phyloP scores from a whole-genome alignment of 1,140 invertebrate species.

The Diorhabda elongata region DNA sequence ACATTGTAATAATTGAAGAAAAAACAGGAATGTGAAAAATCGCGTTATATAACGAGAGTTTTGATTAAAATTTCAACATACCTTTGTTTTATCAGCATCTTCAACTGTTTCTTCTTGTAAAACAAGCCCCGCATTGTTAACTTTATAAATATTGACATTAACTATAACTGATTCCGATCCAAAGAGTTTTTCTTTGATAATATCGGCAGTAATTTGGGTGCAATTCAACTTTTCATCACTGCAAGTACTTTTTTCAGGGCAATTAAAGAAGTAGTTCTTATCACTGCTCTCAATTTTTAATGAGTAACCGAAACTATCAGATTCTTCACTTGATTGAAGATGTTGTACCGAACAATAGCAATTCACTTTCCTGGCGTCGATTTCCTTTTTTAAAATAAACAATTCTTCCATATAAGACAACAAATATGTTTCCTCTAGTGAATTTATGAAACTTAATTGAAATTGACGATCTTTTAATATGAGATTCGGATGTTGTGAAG shows the following conservation, averaged over 20 bases:
- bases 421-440: conserved; percentile 28
- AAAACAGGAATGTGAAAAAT: too few species aligned
- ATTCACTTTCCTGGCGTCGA: conserved; percentile 22
- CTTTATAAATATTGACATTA: conserved; percentile 19
- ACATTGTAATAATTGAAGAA: too few species aligned
- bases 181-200: conserved; percentile 24
- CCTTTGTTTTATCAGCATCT: too few species aligned
- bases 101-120: too few species aligned
- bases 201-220: conserved; percentile 19
- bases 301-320: conserved; percentile 23
- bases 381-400: conserved; percentile 31
- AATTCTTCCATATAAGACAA: conserved; percentile 25
- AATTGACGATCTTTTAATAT: conserved; percentile 25
- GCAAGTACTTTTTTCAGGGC: conserved; percentile 8
- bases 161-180: conserved; percentile 22
- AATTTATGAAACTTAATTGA: conserved; percentile 29
- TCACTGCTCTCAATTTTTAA: conserved; percentile 18
- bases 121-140: too few species aligned
- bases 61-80: too few species aligned
- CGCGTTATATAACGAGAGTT: too few species aligned
- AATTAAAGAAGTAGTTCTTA: conserved; percentile 17
- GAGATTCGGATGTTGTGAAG: conserved; percentile 19
- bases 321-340: conserved; percentile 14
- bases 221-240: conserved; percentile 19
- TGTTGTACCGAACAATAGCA: conserved; percentile 26